Evolutionary conservation across 23 tunicate genomes (phyloP).

Genomic region (Diplosoma virens): DNA sequence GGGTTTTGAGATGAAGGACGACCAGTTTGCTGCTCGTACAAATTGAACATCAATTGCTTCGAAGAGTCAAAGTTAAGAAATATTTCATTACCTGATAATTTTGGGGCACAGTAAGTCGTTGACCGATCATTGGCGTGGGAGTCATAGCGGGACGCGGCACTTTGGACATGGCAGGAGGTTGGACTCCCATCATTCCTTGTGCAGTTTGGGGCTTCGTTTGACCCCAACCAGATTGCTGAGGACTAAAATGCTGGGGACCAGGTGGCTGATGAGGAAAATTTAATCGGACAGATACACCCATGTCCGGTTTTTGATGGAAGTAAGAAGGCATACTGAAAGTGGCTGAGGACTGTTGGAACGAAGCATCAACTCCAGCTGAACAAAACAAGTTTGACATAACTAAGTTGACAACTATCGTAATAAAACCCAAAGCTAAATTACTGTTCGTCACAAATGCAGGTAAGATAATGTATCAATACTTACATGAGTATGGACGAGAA

Average conservation of each 20-base stretch:
- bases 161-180: conserved; percentile 34
- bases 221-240: conserved; percentile 32
- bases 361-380: no score
- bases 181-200: conserved; percentile 44
- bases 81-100: conserved; percentile 48
- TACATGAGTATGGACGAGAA: conserved; percentile 75
- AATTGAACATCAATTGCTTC: no score
- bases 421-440: background rate
- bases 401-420: no score
- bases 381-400: no score
- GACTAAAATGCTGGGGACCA: conserved; percentile 1
- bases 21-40: background rate
- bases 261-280: conserved; percentile 7
- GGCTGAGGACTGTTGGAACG: no score
- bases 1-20: background rate
- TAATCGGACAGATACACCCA: background rate
- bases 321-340: background rate
- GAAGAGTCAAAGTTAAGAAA: no score
- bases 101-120: conserved; percentile 47
- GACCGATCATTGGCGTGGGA: conserved; percentile 49
- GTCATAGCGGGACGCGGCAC: conserved; percentile 43
- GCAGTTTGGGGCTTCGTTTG: background rate
- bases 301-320: background rate
- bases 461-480: background rate
- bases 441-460: background rate